Evolutionary conservation across 2,797 vertebrate species (phyloP).

Genomic region (Centroberyx gerrardi): DNA sequence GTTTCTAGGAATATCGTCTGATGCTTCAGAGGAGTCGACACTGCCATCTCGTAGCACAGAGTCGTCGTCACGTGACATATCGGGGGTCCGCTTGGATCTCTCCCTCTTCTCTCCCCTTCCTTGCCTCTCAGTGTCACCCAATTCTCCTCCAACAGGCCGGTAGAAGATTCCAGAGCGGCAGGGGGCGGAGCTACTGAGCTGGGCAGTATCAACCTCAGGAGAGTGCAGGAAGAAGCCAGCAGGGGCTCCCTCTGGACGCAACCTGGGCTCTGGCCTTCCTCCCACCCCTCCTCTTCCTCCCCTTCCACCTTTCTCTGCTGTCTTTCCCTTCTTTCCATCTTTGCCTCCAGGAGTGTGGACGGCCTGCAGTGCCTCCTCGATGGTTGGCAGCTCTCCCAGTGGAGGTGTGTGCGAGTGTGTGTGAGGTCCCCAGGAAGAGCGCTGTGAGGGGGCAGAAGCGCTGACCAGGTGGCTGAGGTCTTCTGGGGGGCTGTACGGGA

Average conservation of each 20-base stretch:
- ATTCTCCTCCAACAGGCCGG: constrained; percentile 68
- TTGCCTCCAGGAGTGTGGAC: constrained; percentile 78
- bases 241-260: constrained; percentile 91
- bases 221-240: constrained; percentile 94
- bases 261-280: constrained; percentile 83
- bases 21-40: constrained; percentile 86
- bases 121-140: constrained; percentile 49
- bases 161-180: constrained; percentile 74
- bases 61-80: constrained; percentile 83
- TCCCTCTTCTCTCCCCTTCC: constrained; percentile 56
- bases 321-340: constrained; percentile 58
- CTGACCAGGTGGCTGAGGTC: constrained; percentile 84
- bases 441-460: constrained; percentile 71
- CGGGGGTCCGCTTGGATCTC: constrained; percentile 47
- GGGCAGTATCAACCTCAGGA: constrained; percentile 75
- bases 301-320: constrained; percentile 53
- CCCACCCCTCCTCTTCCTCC: constrained; percentile 45
- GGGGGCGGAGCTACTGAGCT: constrained; percentile 84
- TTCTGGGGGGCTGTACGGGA: constrained; percentile 74
- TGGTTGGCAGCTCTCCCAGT: constrained; percentile 89
- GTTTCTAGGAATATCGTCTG: constrained; percentile 78
- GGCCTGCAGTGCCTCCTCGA: constrained; percentile 90
- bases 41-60: constrained; percentile 85
- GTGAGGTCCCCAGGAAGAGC: constrained; percentile 77
- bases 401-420: constrained; percentile 58